These are phyloP conservation scores for Diplosoma virens DNA, from an alignment of 23 tunicate species.

Conservation along the genomic window DNA sequence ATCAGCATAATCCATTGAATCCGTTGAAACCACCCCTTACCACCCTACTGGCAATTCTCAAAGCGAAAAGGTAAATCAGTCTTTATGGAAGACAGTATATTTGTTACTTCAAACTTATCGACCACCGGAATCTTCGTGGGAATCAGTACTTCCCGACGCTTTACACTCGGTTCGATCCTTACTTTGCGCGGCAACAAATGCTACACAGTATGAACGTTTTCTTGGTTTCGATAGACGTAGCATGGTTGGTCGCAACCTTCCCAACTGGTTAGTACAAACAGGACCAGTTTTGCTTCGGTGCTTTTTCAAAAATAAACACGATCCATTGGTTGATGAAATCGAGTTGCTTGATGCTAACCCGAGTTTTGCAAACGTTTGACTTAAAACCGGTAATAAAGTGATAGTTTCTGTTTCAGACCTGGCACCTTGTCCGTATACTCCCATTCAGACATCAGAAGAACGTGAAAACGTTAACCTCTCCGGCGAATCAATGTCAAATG, in stretches of 20 bases:
- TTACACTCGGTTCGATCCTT: conserved; percentile 3
- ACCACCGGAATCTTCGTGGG: neutral
- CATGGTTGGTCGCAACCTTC: neutral
- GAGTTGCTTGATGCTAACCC: conserved; percentile 26
- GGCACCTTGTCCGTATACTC: conserved; percentile 21
- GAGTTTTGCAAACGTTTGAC: conserved; percentile 12
- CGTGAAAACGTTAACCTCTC: too few relatives aligned
- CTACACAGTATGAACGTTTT: conserved; percentile 13
- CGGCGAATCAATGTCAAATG: too few relatives aligned
- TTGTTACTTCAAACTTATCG: neutral
- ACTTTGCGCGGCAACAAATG: conserved; percentile 21
- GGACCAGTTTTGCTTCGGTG: conserved; percentile 13
- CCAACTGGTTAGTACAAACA: conserved; percentile 18
- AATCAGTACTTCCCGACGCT: conserved; percentile 12
- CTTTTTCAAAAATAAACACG: neutral
- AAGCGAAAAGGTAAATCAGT: neutral
- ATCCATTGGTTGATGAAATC: neutral
- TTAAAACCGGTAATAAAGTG: neutral
- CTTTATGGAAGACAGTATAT: neutral
- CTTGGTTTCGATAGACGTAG: neutral
- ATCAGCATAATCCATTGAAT: too few relatives aligned
- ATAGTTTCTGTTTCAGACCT: neutral
- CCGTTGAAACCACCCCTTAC: too few relatives aligned
- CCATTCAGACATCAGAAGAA: too few relatives aligned
- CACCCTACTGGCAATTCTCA: conserved; percentile 4